Percentiles rank a stretch among this genome's conserved stretches.
Conservation (phyloP, 2,888 invertebrate species). For the Epistrophe grossulariae region DNA sequence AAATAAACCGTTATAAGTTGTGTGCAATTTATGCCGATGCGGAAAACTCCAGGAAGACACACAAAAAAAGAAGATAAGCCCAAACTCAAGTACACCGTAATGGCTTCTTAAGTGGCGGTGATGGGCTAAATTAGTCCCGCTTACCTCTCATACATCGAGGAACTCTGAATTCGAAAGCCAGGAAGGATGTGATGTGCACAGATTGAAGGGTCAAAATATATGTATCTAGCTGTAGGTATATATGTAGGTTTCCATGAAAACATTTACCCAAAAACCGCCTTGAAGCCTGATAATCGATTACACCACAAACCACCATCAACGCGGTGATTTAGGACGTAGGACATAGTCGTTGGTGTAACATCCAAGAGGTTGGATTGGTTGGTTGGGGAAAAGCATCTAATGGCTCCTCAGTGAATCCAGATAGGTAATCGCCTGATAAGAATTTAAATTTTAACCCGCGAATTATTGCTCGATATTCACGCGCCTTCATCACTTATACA, state of each 20-base stretch:
- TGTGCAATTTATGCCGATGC: constrained; percentile 62
- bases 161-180: constrained; percentile 4
- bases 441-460: constrained; percentile 73
- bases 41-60: constrained; percentile 48
- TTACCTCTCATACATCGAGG: constrained; percentile 48
- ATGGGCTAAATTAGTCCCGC: constrained; percentile 58
- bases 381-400: constrained; percentile 24
- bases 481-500: constrained; percentile 45
- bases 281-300: constrained; percentile 65
- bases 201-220: constrained; percentile 61
- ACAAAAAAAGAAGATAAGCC: constrained; percentile 44
- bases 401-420: constrained; percentile 20
- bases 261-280: constrained; percentile 41
- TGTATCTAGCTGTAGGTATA: not conserved
- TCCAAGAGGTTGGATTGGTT: not conserved
- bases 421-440: constrained; percentile 73
- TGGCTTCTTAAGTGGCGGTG: constrained; percentile 71
- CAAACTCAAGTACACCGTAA: constrained; percentile 61
- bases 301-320: constrained; percentile 57
- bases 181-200: constrained; percentile 44
- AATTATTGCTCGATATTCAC: constrained; percentile 70
- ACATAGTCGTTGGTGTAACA: not conserved
- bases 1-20: constrained; percentile 69
- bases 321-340: constrained; percentile 62
- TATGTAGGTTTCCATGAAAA: constrained; percentile 26